Evolutionary conservation across 2,888 invertebrate species (phyloP).

Genomic region (Euzophera pinguis): DNA sequence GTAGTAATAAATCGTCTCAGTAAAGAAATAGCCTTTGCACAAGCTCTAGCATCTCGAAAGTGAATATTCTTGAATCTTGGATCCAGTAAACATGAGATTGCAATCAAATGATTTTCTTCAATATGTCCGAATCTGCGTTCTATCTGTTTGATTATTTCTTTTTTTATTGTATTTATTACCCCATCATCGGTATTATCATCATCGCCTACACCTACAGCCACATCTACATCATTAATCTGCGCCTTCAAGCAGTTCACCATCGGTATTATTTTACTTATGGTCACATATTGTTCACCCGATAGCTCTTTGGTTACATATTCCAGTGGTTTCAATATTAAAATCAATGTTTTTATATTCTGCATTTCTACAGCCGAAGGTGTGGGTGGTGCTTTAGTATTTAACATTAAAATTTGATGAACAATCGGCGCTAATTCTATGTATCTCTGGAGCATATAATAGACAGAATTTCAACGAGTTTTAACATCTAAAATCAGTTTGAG

Average conservation of each 20-base stretch:
- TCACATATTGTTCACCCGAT: conserved; percentile 31
- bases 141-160: conserved; percentile 19
- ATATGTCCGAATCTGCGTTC: conserved; percentile 23
- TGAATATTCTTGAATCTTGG: conserved; percentile 24
- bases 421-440: conserved; percentile 27
- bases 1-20: conserved; percentile 20
- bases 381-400: conserved; percentile 30
- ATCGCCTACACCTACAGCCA: conserved; percentile 7
- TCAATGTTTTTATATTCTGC: conserved; percentile 26
- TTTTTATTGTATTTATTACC: conserved; percentile 17
- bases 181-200: conserved; percentile 4
- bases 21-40: conserved; percentile 23
- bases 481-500: conserved; percentile 20
- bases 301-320: conserved; percentile 32
- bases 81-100: conserved; percentile 22
- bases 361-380: conserved; percentile 29
- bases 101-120: conserved; percentile 22
- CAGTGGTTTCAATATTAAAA: conserved; percentile 29
- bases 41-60: conserved; percentile 21
- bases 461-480: conserved; percentile 29
- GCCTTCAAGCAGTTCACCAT: conserved; percentile 28
- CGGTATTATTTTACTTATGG: conserved; percentile 34
- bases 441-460: conserved; percentile 27
- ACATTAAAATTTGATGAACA: conserved; percentile 29
- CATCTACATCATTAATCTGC: no score